Evolutionary conservation across 2,888 invertebrate species (phyloP), one percentile per base, ranked within the genome.

Genomic region (Noctua janthe): DNA sequence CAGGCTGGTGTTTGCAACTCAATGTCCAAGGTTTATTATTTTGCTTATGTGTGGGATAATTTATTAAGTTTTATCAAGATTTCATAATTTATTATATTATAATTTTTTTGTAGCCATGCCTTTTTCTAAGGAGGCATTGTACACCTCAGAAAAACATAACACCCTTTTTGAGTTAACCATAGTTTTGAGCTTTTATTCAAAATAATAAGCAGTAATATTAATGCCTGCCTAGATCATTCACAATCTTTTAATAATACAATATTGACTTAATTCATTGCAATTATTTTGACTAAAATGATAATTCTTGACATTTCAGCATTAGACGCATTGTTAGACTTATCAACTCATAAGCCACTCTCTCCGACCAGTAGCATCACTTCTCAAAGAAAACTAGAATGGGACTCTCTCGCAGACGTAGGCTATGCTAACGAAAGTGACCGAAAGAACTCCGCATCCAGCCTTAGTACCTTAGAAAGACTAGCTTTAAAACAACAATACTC

Each of bases 341-440:
- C 95, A 91, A 88, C 91, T 73, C 94, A 97, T 85, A 94, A 96
- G 80, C 94, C 94, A n/a, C 92, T 97, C 47, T 98, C 98, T 11
- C 98, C 98, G 1, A 98, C 98, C 35, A 98, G 98, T 85, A 98
- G 98, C 91, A 94, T 98, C 0, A 97, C 98, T 74, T 98, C 98
- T 1, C 98, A 98, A 91, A 97, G 98, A 75, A 98, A 98, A 85
- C 95, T 99, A 4, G 99, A 99, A 95, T 99, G 99, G 99, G 99
- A 99, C 93, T 98, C 98, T 62, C 97, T 98, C 47, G 99, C 98
- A 0, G 99, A 99, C 95, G 98, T 99, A 70, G 99, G 99, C 0
- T 99, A 99, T 94, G 97, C 95, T 54, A 97, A 98, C 88, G 97
- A 97, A 86, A 97, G 96, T 91, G 97, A 97, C 29, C 95, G 96